A percentile compares a stretch with the other conserved stretches of the same genome.
Evolutionary conservation across 2,888 invertebrate genomes (phyloP).

Genomic region (Merodon equestris): DNA sequence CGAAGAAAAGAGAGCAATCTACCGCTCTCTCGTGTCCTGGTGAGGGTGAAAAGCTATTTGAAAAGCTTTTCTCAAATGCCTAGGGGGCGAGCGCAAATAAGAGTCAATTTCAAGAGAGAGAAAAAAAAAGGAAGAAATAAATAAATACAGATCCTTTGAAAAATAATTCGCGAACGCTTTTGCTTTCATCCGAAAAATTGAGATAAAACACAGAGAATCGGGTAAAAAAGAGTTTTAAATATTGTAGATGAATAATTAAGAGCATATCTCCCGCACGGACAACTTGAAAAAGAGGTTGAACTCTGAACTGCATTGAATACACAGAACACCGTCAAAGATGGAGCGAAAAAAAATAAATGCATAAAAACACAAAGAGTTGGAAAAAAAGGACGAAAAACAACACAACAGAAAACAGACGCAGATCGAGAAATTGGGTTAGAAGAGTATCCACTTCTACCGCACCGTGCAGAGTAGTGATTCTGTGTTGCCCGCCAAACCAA

Average conservation of each 20-base stretch:
- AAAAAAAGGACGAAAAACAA: slow-evolving; percentile 10
- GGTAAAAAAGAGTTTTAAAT: slow-evolving; percentile 13
- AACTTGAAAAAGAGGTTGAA: slow-evolving; percentile 65
- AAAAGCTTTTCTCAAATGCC: slow-evolving; percentile 12
- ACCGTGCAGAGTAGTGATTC: slow-evolving; percentile 49
- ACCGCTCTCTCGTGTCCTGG: not conserved
- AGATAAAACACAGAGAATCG: not conserved
- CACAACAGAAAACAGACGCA: slow-evolving; percentile 24
- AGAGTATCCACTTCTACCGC: slow-evolving; percentile 67
- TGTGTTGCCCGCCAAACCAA: slow-evolving; percentile 65
- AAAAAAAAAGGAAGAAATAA: not conserved
- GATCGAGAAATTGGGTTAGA: slow-evolving; percentile 66
- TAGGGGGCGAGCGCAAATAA: not conserved
- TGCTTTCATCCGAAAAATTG: not conserved
- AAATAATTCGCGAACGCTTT: too few species aligned
- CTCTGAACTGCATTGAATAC: slow-evolving; percentile 66
- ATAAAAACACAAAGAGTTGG: too few species aligned
- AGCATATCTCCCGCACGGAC: slow-evolving; percentile 11
- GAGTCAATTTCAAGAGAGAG: slow-evolving; percentile 1
- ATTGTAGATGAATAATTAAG: slow-evolving; percentile 61
- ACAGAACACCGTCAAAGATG: slow-evolving; percentile 41
- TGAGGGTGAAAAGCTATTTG: slow-evolving; percentile 15
- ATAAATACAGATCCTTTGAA: too few species aligned
- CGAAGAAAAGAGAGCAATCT: slow-evolving; percentile 10
- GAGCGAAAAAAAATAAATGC: slow-evolving; percentile 3